These are phyloP conservation scores for Lasioglossum malachurum DNA, from an alignment of 2,888 invertebrate species.

Conservation along the genomic window DNA sequence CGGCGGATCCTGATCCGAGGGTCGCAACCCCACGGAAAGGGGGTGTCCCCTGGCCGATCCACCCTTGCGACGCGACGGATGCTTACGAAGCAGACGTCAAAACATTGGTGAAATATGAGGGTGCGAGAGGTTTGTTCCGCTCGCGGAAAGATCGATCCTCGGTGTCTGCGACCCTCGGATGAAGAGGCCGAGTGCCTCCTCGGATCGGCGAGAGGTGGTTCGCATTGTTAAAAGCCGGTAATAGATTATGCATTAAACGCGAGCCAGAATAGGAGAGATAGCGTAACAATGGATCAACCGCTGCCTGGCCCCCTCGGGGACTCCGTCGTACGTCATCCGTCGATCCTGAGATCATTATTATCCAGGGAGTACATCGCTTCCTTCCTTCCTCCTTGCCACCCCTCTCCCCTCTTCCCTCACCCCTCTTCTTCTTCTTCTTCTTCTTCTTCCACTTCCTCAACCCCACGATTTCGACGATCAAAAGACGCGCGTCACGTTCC, in stretches of 20 bases:
- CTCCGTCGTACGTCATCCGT: constrained; percentile 78
- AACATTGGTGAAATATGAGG: constrained; percentile 83
- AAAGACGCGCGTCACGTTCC: constrained; percentile 63
- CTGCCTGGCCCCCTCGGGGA: constrained; percentile 74
- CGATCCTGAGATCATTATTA: constrained; percentile 74
- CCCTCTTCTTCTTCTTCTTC: constrained; percentile 31
- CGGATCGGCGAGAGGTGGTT: constrained; percentile 68
- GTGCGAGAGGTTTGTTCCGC: constrained; percentile 66
- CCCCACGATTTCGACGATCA: constrained; percentile 34
- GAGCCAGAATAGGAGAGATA: constrained; percentile 79
- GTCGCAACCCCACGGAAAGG: constrained; percentile 1
- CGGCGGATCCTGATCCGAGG: neutral
- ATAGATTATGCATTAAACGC: constrained; percentile 84
- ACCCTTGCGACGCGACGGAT: constrained; percentile 65
- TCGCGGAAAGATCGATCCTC: constrained; percentile 77
- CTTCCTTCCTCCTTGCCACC: constrained; percentile 53
- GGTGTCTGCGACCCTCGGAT: constrained; percentile 65
- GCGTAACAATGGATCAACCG: constrained; percentile 81
- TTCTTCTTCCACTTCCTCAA: constrained; percentile 33
- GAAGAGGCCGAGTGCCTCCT: constrained; percentile 66
- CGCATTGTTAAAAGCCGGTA: constrained; percentile 83
- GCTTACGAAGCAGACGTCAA: constrained; percentile 81
- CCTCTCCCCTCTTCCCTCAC: constrained; percentile 44
- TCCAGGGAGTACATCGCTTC: constrained; percentile 59
- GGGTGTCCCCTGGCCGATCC: constrained; percentile 53